Conservation (phyloP, 1,140 invertebrate species). For the Pseudomyrmex gracilis region DNA sequence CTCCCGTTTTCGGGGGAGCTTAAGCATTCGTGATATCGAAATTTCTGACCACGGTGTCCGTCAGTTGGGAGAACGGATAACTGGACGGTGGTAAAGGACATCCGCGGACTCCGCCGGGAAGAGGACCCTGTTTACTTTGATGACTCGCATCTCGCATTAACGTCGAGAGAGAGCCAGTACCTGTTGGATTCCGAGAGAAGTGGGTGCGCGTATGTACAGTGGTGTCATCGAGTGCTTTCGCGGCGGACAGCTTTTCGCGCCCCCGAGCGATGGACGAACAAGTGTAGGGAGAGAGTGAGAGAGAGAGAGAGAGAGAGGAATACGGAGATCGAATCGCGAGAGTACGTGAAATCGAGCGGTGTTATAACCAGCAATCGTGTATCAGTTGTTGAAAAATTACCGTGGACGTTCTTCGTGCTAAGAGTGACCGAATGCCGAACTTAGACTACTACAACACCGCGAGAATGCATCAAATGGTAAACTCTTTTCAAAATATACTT, state of each 20-base stretch:
- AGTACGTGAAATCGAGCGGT: constrained; percentile 7
- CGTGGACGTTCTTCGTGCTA: constrained; percentile 31
- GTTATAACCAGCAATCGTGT: not conserved
- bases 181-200: constrained; percentile 52
- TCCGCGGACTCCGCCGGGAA: not conserved
- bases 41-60: constrained; percentile 12
- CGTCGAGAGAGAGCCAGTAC: not conserved
- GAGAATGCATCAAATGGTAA: constrained; percentile 86
- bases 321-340: constrained; percentile 11
- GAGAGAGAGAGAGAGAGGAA: not conserved
- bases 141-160: constrained; percentile 14
- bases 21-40: not conserved
- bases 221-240: constrained; percentile 52
- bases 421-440: constrained; percentile 81
- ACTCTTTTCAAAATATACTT: constrained; percentile 78
- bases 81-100: not conserved
- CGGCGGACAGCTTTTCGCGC: constrained; percentile 25
- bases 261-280: not conserved
- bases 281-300: constrained; percentile 2
- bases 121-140: not conserved
- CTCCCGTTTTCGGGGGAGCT: not conserved
- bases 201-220: constrained; percentile 47
- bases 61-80: not conserved
- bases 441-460: constrained; percentile 85
- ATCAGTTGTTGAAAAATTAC: constrained; percentile 16